Conservation (phyloP, 2,888 invertebrate genomes). For the Iphiclides podalirius region DNA sequence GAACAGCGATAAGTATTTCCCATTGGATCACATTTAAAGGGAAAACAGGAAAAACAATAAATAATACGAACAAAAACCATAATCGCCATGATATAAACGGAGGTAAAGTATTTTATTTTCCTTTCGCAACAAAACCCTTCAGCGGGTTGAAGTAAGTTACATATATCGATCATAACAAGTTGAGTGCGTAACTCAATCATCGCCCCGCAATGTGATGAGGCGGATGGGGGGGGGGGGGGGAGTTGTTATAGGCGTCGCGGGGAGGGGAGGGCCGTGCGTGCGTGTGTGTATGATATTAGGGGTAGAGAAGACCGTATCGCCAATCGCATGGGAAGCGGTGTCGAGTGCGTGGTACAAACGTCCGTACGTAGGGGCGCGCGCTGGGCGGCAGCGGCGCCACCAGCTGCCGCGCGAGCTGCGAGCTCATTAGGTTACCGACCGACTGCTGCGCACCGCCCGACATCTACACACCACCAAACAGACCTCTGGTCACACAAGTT, state of each 20-base stretch:
- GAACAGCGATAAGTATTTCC: background rate
- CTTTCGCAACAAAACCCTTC: no score
- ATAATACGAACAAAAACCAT: background rate
- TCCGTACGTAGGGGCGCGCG: constrained; percentile 77
- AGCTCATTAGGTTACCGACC: constrained; percentile 73
- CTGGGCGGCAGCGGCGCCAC: constrained; percentile 79
- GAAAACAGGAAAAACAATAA: no score
- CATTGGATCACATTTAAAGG: constrained; percentile 1
- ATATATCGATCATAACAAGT: no score
- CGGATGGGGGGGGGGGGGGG: constrained; percentile 4
- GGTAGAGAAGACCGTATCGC: constrained; percentile 50
- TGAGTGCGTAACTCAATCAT: no score
- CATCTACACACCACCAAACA: constrained; percentile 56
- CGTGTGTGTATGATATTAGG: constrained; percentile 36
- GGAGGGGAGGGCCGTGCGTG: constrained; percentile 29
- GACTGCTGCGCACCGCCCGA: constrained; percentile 52
- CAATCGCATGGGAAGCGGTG: constrained; percentile 72
- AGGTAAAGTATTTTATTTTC: no score
- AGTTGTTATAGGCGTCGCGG: no score
- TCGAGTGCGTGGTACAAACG: constrained; percentile 79
- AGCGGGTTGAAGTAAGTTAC: no score
- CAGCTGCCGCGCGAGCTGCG: constrained; percentile 81
- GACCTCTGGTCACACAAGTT: constrained; percentile 6
- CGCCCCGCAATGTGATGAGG: no score
- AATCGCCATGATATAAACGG: no score